A percentile compares a stretch with the other conserved stretches of the same genome.
These are phyloP conservation scores for Scarus forsteni DNA, from an alignment of 2,797 vertebrate species.

Conservation along the genomic window DNA sequence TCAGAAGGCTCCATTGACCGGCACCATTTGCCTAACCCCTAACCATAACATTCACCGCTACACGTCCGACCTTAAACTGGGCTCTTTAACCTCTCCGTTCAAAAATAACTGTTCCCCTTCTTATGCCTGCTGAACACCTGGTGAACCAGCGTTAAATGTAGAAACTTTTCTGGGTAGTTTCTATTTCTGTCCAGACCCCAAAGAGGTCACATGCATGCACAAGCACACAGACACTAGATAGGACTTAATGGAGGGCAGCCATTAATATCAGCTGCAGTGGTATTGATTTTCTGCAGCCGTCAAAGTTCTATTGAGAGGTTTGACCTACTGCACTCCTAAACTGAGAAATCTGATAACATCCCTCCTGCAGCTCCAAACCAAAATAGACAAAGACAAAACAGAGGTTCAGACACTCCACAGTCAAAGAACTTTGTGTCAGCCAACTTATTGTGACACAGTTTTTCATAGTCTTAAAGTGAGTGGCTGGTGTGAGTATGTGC, in stretches of 20 bases:
- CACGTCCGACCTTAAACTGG: conserved; percentile 28
- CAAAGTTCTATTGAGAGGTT: conserved; percentile 52
- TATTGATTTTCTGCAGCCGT: conserved; percentile 63
- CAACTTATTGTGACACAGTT: conserved; percentile 8
- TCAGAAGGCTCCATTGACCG: conserved; percentile 37
- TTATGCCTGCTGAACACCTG: conserved; percentile 42
- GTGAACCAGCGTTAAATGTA: conserved; percentile 37
- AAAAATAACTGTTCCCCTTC: conserved; percentile 55
- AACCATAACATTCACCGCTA: conserved; percentile 13
- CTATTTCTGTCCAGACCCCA: conserved; percentile 64
- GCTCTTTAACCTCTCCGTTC: conserved; percentile 29
- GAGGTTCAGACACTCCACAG: conserved; percentile 18
- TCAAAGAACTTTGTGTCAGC: conserved; percentile 36
- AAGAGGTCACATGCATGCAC: conserved; percentile 38
- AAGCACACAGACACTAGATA: conserved; percentile 40
- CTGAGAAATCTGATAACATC: conserved; percentile 68
- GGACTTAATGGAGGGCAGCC: conserved; percentile 51
- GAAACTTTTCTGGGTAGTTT: conserved; percentile 44
- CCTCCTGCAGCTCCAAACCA: conserved; percentile 49
- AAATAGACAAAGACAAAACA: conserved; percentile 71
- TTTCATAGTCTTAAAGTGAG: conserved; percentile 9
- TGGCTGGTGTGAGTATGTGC: conserved; percentile 17
- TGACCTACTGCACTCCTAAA: conserved; percentile 78
- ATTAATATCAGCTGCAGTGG: conserved; percentile 66
- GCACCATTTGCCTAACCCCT: conserved; percentile 33